phyloP scores from a whole-genome alignment of 37 sponge, comb jelly and placozoan species.

The Eunapius fragilis region DNA sequence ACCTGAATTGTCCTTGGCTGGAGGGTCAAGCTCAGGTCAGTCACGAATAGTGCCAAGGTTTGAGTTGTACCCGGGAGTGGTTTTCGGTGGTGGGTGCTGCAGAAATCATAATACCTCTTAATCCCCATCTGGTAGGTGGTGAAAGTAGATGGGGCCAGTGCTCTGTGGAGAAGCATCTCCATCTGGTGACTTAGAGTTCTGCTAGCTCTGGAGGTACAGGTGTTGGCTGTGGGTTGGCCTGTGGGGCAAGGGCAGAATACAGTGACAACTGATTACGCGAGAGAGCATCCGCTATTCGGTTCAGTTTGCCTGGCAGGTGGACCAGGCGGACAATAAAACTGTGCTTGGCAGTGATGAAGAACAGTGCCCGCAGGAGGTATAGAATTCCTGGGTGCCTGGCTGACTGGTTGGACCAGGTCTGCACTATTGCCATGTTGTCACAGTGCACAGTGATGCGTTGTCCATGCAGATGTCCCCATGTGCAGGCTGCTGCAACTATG shows the following conservation, averaged over 20 bases:
- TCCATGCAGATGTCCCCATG: slow-evolving; percentile 11
- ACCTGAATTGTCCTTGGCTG: too few species aligned
- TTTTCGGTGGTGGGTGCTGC: background rate
- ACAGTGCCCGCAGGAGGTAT: slow-evolving; percentile 13
- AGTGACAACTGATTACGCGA: slow-evolving; percentile 9
- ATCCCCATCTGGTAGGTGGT: slow-evolving; percentile 20
- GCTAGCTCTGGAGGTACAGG: background rate
- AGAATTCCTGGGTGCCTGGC: background rate
- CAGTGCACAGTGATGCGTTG: slow-evolving; percentile 12
- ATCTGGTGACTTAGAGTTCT: background rate
- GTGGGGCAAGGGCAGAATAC: slow-evolving; percentile 8
- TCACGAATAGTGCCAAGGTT: too few species aligned
- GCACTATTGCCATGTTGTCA: slow-evolving; percentile 27
- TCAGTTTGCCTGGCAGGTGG: slow-evolving; percentile 26
- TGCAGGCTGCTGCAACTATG: slow-evolving; percentile 4
- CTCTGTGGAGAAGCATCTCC: background rate
- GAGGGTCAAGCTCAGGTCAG: too few species aligned
- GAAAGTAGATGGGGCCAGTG: slow-evolving; percentile 7
- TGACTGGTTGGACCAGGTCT: background rate
- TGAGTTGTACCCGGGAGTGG: slow-evolving; percentile 14
- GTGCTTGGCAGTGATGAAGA: background rate
- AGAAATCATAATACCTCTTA: slow-evolving; percentile 6
- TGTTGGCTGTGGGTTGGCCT: slow-evolving; percentile 8
- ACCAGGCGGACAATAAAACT: background rate
- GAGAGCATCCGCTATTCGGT: slow-evolving; percentile 21